Conservation (phyloP, 2,113 vertebrate species). For the Spilogale gracilis region DNA sequence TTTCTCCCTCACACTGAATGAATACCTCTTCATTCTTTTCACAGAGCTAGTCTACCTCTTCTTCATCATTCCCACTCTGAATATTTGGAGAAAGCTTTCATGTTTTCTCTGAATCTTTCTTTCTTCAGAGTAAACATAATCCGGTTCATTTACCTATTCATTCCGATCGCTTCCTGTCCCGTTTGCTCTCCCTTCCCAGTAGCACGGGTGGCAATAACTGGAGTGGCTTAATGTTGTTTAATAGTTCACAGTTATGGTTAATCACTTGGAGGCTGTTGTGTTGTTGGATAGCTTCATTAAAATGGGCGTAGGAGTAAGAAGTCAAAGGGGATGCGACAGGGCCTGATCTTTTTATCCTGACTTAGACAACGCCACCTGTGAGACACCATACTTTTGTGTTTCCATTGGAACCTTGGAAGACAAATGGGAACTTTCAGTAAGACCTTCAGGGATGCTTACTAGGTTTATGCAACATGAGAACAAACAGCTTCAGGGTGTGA, state of each 20-base stretch:
- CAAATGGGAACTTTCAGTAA: conserved; percentile 31
- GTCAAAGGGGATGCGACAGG: background rate
- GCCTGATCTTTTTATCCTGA: background rate
- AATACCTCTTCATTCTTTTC: background rate
- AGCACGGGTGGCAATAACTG: background rate
- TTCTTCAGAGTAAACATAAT: conserved; percentile 5
- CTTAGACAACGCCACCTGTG: conserved; percentile 11
- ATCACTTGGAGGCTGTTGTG: background rate
- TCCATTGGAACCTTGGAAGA: background rate
- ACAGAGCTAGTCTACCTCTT: background rate
- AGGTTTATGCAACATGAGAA: conserved; percentile 14
- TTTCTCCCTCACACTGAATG: conserved; percentile 20
- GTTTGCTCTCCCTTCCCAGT: background rate
- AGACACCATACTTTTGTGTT: conserved; percentile 1
- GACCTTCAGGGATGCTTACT: conserved; percentile 36
- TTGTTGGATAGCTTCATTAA: background rate
- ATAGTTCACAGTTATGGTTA: background rate
- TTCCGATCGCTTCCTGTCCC: background rate
- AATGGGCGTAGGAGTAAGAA: background rate
- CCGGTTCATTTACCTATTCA: background rate
- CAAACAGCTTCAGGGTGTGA: conserved; percentile 34
- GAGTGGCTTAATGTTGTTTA: background rate
- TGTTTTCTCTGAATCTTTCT: background rate
- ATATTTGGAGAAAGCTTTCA: background rate
- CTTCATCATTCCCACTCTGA: background rate